A percentile compares a stretch with the other conserved stretches of the same genome.
Evolutionary conservation across 2,888 invertebrate genomes (phyloP).

Genomic region (Ariolimax columbianus): DNA sequence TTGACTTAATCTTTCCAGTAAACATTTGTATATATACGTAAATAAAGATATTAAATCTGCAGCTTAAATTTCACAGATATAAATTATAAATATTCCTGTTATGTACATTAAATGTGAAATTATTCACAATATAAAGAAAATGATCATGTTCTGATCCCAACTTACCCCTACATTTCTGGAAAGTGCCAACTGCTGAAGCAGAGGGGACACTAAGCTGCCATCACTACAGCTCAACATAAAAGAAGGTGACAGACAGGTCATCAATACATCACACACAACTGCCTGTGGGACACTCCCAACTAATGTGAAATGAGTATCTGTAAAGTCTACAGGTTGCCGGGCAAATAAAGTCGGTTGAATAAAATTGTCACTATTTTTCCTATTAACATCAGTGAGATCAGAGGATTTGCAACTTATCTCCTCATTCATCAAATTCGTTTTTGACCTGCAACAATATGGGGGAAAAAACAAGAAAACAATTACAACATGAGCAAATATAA

Average conservation of each 20-base stretch:
- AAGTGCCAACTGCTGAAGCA: slow-evolving; percentile 10
- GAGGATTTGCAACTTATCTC: too few species aligned
- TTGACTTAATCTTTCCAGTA: too few species aligned
- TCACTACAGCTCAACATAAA: slow-evolving; percentile 16
- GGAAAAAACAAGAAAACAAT: not conserved
- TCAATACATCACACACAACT: not conserved
- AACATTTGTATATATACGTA: too few species aligned
- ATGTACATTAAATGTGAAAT: too few species aligned
- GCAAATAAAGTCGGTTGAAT: not conserved
- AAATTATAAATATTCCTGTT: too few species aligned
- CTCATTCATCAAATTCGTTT: not conserved
- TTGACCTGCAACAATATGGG: not conserved
- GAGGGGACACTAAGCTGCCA: not conserved
- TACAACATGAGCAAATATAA: not conserved
- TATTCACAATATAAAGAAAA: not conserved
- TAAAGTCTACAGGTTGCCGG: not conserved
- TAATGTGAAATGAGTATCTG: slow-evolving; percentile 18
- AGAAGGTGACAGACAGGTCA: not conserved
- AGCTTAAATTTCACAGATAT: too few species aligned
- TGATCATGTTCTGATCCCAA: not conserved
- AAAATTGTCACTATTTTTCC: not conserved
- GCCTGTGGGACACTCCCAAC: slow-evolving; percentile 20
- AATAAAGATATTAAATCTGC: too few species aligned
- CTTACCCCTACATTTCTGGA: slow-evolving; percentile 32
- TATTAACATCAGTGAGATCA: not conserved